phyloP scores from a whole-genome alignment of 1,140 invertebrate genomes.

The Aphidius ervi region DNA sequence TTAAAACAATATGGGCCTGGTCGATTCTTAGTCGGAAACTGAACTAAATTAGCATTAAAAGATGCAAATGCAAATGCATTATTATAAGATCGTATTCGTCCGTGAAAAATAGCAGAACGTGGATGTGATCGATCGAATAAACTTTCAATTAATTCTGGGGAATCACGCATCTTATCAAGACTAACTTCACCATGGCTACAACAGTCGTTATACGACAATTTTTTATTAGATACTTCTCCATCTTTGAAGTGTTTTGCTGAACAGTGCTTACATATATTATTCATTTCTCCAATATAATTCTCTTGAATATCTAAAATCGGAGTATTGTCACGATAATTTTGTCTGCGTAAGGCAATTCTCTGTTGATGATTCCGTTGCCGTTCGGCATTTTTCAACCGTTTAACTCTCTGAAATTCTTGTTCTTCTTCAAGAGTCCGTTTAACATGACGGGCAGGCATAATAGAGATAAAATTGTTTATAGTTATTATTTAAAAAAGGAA shows the following conservation, averaged over 20 bases:
- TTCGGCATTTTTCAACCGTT: neutral
- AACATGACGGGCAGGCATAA: neutral
- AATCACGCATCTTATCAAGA: neutral
- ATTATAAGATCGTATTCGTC: neutral
- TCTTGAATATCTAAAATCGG: slow-evolving; percentile 2
- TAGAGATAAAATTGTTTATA: too few relatives aligned
- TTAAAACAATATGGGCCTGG: slow-evolving; percentile 4
- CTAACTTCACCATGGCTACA: slow-evolving; percentile 11
- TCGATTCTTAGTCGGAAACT: neutral
- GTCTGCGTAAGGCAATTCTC: neutral
- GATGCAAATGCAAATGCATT: slow-evolving; percentile 14
- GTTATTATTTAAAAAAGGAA: too few relatives aligned
- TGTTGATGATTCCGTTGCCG: neutral
- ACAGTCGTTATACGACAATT: slow-evolving; percentile 11
- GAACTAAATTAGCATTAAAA: slow-evolving; percentile 14
- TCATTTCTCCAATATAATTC: slow-evolving; percentile 18
- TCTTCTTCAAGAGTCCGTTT: slow-evolving; percentile 3
- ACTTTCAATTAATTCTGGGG: neutral
- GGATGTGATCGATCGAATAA: slow-evolving; percentile 11
- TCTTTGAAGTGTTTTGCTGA: slow-evolving; percentile 4
- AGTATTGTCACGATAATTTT: neutral
- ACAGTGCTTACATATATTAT: slow-evolving; percentile 12
- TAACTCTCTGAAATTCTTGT: slow-evolving; percentile 3
- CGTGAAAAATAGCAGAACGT: slow-evolving; percentile 8
- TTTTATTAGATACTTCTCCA: slow-evolving; percentile 2